Evolutionary conservation across 30 jellyfish, hydroid and myxozoan species (phyloP).

Genomic region (Chrysaora quinquecirrha): DNA sequence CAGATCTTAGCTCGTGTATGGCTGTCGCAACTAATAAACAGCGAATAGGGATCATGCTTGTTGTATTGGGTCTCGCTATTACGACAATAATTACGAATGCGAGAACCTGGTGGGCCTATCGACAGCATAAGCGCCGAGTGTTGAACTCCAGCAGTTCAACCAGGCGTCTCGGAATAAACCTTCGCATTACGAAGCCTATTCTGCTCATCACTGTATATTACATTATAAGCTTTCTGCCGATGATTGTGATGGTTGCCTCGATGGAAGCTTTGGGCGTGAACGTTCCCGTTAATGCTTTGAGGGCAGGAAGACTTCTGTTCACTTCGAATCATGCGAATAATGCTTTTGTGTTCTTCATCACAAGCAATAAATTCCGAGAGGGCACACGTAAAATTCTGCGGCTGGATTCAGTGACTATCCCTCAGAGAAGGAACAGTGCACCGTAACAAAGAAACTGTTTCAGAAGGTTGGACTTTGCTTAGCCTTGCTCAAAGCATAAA

Average conservation of each 20-base stretch:
- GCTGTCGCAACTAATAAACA: neutral
- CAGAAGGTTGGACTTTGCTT: too few species aligned
- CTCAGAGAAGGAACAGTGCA: too few species aligned
- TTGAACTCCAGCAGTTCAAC: neutral
- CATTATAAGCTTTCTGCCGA: neutral
- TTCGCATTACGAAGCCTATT: neutral
- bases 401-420: too few species aligned
- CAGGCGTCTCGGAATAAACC: neutral
- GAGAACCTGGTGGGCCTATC: neutral
- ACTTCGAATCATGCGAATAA: conserved; percentile 11
- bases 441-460: too few species aligned
- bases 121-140: neutral
- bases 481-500: too few species aligned
- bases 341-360: conserved; percentile 7
- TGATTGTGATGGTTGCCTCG: neutral
- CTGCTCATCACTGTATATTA: conserved; percentile 9
- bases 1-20: neutral
- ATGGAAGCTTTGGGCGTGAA: neutral
- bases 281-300: neutral
- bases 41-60: neutral
- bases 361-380: neutral
- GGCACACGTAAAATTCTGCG: too few species aligned
- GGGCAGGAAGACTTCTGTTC: conserved; percentile 1
- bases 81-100: neutral
- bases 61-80: neutral